phyloP scores from a whole-genome alignment of 2,888 invertebrate species.

The Cynaeus angustus region DNA sequence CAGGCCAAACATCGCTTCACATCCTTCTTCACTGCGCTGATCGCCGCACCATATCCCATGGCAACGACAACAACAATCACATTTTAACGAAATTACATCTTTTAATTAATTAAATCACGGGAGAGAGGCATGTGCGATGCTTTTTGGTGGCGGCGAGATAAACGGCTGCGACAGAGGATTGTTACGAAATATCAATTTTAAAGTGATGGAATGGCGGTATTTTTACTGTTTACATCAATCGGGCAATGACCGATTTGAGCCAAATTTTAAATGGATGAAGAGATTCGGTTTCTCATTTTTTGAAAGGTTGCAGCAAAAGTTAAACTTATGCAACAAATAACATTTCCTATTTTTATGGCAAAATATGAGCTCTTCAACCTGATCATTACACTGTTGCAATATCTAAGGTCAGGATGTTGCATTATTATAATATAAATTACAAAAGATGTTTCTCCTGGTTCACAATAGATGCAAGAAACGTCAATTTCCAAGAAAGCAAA shows the following conservation, averaged over 20 bases:
- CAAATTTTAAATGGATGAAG: not conserved
- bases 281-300: not conserved
- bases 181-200: not conserved
- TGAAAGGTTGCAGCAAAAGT: not conserved
- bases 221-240: not conserved
- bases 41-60: constrained; percentile 38
- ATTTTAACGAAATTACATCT: constrained; percentile 38
- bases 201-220: not conserved
- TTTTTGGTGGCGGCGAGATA: not conserved
- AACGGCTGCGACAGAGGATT: not conserved
- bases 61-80: constrained; percentile 41
- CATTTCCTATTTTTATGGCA: too few relatives aligned
- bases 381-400: too few relatives aligned
- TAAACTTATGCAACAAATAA: too few relatives aligned
- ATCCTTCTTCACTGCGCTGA: constrained; percentile 30
- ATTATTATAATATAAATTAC: too few relatives aligned
- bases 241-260: not conserved
- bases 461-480: too few relatives aligned
- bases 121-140: constrained; percentile 17
- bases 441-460: too few relatives aligned
- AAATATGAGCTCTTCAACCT: too few relatives aligned
- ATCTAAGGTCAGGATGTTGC: too few relatives aligned
- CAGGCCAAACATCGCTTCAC: constrained; percentile 56
- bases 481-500: too few relatives aligned
- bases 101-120: constrained; percentile 36